A percentile compares a stretch with the other conserved stretches of the same genome.
These are phyloP conservation scores for Drosophila robusta DNA, from an alignment of 2,888 invertebrate species.

Conservation along the genomic window DNA sequence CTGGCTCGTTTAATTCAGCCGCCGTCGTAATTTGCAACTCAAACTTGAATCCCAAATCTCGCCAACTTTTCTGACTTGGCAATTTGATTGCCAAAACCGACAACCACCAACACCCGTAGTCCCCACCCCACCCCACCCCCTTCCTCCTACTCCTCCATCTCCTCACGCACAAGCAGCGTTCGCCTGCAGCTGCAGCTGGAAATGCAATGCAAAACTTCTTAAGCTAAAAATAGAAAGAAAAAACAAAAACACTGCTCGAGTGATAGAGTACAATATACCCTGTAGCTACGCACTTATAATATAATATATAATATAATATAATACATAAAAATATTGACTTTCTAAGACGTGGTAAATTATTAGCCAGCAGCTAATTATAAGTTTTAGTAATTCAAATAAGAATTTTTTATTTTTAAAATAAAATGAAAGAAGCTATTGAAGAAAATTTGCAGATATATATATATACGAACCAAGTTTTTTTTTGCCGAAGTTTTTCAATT, in stretches of 20 bases:
- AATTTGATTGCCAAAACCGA: constrained; percentile 59
- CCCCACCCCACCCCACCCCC: neutral
- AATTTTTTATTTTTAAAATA: too few species aligned
- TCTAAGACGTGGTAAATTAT: too few species aligned
- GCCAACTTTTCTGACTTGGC: constrained; percentile 45
- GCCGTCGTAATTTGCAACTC: constrained; percentile 64
- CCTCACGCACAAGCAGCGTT: neutral
- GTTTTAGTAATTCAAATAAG: too few species aligned
- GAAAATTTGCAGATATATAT: too few species aligned
- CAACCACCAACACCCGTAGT: constrained; percentile 16
- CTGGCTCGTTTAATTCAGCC: constrained; percentile 56
- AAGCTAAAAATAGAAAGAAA: neutral
- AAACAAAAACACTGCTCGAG: neutral
- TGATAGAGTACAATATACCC: neutral
- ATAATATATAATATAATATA: too few species aligned
- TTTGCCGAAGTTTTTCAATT: too few species aligned
- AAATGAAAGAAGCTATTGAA: too few species aligned
- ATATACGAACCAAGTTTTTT: too few species aligned
- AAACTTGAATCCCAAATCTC: constrained; percentile 60
- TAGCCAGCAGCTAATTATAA: too few species aligned
- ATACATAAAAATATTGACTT: too few species aligned
- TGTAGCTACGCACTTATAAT: neutral
- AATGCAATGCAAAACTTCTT: constrained; percentile 51
- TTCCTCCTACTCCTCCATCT: neutral
- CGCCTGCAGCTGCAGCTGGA: constrained; percentile 34